Conservation (phyloP, 2,888 invertebrate species). For the Temnothorax ravouxi region DNA sequence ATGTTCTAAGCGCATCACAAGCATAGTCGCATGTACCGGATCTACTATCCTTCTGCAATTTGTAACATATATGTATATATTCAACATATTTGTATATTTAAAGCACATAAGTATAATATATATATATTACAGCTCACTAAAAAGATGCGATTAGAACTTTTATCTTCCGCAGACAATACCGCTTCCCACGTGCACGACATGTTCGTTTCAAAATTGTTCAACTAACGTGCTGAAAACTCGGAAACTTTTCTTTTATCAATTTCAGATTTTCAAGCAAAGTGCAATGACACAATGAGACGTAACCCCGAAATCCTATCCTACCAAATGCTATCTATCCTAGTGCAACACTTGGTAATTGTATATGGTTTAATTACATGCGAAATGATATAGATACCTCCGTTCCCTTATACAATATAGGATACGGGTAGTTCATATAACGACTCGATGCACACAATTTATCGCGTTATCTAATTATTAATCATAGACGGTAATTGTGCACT, state of each 20-base stretch:
- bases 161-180: background rate
- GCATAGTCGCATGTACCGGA: background rate
- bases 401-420: background rate
- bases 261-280: background rate
- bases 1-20: background rate
- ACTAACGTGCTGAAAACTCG: background rate
- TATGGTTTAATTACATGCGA: constrained; percentile 32
- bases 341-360: constrained; percentile 26
- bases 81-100: background rate
- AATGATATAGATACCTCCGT: constrained; percentile 30
- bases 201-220: background rate
- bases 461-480: constrained; percentile 51
- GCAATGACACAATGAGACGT: background rate
- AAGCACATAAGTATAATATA: background rate
- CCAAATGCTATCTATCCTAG: background rate
- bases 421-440: constrained; percentile 25
- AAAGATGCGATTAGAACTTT: background rate
- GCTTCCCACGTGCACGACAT: background rate
- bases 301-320: background rate
- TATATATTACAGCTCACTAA: background rate
- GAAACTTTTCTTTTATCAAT: background rate
- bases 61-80: background rate
- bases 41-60: background rate
- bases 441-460: constrained; percentile 53
- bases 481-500: constrained; percentile 38